These are phyloP conservation scores for Anolis carolinensis DNA, from an alignment of 2,113 vertebrate species.

Conservation along the genomic window DNA sequence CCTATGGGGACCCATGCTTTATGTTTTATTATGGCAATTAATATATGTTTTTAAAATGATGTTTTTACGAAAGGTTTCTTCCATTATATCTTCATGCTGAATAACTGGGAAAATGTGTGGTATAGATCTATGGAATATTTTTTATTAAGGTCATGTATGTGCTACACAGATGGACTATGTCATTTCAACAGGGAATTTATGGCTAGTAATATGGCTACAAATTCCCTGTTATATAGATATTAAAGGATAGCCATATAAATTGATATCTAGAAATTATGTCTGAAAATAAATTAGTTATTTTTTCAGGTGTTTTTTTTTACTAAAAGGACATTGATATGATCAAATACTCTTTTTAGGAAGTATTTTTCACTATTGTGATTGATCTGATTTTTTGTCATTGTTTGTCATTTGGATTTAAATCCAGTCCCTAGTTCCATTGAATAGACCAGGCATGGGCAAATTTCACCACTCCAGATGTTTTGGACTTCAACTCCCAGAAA, in stretches of 20 bases:
- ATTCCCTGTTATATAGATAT: no score
- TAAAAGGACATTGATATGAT: background rate
- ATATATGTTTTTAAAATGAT: background rate
- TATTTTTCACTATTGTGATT: background rate
- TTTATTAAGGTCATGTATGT: conserved; percentile 11
- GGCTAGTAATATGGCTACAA: background rate
- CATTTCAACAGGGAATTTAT: background rate
- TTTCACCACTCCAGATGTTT: no score
- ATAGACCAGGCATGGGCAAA: no score
- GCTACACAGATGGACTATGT: background rate
- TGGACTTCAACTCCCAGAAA: no score
- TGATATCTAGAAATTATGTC: background rate
- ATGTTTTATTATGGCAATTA: background rate
- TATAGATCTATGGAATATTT: background rate
- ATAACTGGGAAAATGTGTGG: background rate
- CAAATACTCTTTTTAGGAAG: background rate
- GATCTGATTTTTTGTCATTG: background rate
- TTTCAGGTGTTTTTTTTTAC: conserved; percentile 4
- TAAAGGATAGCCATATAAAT: background rate
- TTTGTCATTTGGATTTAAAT: background rate
- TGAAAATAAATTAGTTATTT: background rate
- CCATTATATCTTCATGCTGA: background rate
- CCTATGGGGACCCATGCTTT: background rate
- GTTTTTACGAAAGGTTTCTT: conserved; percentile 3
- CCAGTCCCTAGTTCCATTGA: no score